These are phyloP conservation scores for Nilaparvata lugens DNA, from an alignment of 1,140 invertebrate genomes.

Conservation along the genomic window DNA sequence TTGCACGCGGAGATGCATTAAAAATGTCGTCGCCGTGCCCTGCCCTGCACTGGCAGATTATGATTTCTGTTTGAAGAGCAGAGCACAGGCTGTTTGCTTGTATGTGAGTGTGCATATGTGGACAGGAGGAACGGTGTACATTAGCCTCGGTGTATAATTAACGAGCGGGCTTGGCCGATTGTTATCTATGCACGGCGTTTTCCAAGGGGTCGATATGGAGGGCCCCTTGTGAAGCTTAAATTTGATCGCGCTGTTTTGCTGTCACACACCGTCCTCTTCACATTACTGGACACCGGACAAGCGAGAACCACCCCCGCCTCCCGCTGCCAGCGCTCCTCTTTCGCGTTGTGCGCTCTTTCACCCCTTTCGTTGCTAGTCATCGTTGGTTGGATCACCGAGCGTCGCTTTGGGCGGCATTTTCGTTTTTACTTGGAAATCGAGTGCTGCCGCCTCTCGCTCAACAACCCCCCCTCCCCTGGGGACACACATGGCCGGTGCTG, in stretches of 20 bases:
- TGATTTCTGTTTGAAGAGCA: slow-evolving; percentile 17
- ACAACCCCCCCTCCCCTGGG: too few relatives aligned
- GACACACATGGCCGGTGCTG: too few relatives aligned
- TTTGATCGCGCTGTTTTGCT: slow-evolving; percentile 3
- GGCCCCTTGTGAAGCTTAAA: slow-evolving; percentile 3
- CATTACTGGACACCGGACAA: slow-evolving; percentile 2
- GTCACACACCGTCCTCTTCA: slow-evolving; percentile 1
- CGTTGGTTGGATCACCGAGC: too few relatives aligned
- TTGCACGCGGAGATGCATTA: slow-evolving; percentile 14
- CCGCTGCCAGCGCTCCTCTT: neutral
- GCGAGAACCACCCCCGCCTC: neutral
- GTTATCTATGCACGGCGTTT: slow-evolving; percentile 3
- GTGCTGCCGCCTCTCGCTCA: too few relatives aligned
- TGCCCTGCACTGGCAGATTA: slow-evolving; percentile 13
- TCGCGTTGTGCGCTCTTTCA: neutral
- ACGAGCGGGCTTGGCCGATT: neutral
- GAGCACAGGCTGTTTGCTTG: neutral
- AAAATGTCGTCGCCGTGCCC: slow-evolving; percentile 10
- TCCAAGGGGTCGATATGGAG: neutral
- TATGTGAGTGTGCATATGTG: too few relatives aligned
- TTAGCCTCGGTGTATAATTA: slow-evolving; percentile 13
- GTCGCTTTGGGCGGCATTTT: too few relatives aligned
- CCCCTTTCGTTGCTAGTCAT: too few relatives aligned
- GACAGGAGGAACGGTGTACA: neutral
- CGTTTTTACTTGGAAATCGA: too few relatives aligned